These are phyloP conservation scores for Vulpes ferrilata DNA, from an alignment of 2,113 vertebrate genomes.

Conservation along the genomic window DNA sequence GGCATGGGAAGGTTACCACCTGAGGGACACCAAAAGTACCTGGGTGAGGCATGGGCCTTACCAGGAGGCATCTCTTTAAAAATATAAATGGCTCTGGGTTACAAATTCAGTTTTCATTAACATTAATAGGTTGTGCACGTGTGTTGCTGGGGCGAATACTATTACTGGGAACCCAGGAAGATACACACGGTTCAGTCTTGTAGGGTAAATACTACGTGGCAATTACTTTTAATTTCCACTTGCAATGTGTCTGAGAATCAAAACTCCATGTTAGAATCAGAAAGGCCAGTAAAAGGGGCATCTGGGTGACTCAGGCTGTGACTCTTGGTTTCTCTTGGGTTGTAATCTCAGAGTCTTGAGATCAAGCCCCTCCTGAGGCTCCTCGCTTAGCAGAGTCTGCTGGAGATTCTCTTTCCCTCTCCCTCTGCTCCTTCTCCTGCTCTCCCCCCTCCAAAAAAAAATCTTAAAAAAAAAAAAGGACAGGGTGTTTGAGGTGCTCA, in stretches of 20 bases:
- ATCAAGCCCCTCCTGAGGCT: neutral
- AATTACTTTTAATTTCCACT: conserved; percentile 12
- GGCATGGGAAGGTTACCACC: neutral
- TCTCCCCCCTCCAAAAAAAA: neutral
- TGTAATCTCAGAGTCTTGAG: neutral
- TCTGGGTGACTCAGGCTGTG: neutral
- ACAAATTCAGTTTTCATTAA: conserved; percentile 13
- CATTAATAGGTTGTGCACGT: neutral
- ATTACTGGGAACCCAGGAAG: neutral
- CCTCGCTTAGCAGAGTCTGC: neutral
- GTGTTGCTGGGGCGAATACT: neutral
- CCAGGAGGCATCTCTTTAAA: neutral
- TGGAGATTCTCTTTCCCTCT: neutral
- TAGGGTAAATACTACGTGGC: neutral
- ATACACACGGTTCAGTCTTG: neutral
- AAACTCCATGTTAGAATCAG: conserved; percentile 47
- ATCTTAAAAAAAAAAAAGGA: neutral
- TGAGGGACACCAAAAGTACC: neutral
- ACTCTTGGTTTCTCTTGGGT: neutral
- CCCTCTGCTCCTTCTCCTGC: neutral
- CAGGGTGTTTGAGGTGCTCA: neutral
- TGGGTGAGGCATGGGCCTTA: neutral
- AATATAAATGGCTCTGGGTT: conserved; percentile 30
- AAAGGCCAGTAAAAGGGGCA: neutral
- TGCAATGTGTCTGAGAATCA: neutral